phyloP scores from a whole-genome alignment of 2,888 invertebrate genomes.

The Phyllotreta cruciferae region DNA sequence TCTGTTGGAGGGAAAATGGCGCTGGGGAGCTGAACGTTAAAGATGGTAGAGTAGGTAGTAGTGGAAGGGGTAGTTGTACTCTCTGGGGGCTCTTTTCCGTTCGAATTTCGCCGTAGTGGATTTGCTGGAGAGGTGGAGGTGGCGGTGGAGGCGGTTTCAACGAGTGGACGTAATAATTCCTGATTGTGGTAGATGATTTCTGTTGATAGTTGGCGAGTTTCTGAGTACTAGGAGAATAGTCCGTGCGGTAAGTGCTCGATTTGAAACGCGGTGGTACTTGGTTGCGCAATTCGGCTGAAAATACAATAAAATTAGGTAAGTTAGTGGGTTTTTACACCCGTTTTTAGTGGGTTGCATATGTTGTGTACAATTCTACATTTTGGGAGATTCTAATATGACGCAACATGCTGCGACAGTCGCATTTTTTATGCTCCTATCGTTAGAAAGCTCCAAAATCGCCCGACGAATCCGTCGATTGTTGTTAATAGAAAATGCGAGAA shows the following conservation, averaged over 20 bases:
- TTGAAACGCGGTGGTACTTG: constrained; percentile 32
- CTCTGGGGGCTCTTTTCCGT: constrained; percentile 54
- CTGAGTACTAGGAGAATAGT: constrained; percentile 28
- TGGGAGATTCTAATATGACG: too few relatives aligned
- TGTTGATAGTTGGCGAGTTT: constrained; percentile 27
- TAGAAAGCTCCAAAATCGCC: too few relatives aligned
- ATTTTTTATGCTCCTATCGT: too few relatives aligned
- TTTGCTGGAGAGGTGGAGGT: constrained; percentile 40
- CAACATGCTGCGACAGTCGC: too few relatives aligned
- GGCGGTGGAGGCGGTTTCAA: constrained; percentile 41
- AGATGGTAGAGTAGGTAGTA: constrained; percentile 55
- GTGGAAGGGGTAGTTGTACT: constrained; percentile 54
- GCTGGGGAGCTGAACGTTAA: constrained; percentile 59
- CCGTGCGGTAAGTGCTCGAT: constrained; percentile 35
- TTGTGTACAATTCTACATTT: too few relatives aligned
- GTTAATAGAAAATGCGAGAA: too few relatives aligned
- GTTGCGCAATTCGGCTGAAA: constrained; percentile 33
- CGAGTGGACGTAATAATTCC: constrained; percentile 39
- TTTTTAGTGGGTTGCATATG: too few relatives aligned
- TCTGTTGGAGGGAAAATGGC: constrained; percentile 55
- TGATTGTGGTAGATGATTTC: constrained; percentile 22
- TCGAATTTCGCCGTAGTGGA: constrained; percentile 42
- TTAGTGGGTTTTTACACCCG: too few relatives aligned
- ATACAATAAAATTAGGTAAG: too few relatives aligned
- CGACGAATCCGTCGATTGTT: too few relatives aligned